These are phyloP conservation scores for Alexandromys oeconomus DNA, from an alignment of 2,797 vertebrate species.

Conservation along the genomic window DNA sequence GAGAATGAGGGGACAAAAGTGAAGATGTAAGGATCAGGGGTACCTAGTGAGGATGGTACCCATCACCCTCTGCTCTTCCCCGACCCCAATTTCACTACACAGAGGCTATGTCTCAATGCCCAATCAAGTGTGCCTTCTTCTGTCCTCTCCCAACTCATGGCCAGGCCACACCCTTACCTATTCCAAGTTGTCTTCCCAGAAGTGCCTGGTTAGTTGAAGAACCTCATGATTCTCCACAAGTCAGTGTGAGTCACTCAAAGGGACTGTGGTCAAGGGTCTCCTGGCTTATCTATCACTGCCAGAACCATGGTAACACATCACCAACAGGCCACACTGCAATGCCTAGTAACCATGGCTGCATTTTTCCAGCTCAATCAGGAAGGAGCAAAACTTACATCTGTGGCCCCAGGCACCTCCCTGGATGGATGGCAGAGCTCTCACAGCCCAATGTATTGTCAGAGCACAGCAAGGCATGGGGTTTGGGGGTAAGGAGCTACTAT, in stretches of 20 bases:
- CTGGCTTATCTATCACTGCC: background rate
- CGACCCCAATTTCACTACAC: background rate
- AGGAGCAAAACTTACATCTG: background rate
- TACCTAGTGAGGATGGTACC: background rate
- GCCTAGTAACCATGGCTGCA: background rate
- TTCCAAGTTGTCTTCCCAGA: background rate
- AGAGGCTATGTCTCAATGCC: background rate
- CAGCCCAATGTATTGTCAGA: background rate
- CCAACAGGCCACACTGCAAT: background rate
- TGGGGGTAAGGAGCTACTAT: background rate
- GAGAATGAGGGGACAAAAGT: background rate
- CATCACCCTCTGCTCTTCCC: background rate
- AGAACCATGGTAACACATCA: background rate
- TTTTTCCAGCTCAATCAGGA: too few relatives aligned
- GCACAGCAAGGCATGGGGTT: background rate
- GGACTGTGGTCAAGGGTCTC: background rate
- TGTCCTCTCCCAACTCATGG: background rate
- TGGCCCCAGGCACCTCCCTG: background rate
- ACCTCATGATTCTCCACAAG: background rate
- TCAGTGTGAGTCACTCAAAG: background rate
- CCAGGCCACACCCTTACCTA: background rate
- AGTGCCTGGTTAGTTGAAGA: background rate
- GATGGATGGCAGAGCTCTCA: background rate
- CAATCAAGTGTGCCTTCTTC: background rate
- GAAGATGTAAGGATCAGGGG: background rate